Percentiles rank a stretch among this genome's conserved stretches.
phyloP scores from a whole-genome alignment of 1,140 invertebrate genomes.

The Diachasma alloeum region DNA sequence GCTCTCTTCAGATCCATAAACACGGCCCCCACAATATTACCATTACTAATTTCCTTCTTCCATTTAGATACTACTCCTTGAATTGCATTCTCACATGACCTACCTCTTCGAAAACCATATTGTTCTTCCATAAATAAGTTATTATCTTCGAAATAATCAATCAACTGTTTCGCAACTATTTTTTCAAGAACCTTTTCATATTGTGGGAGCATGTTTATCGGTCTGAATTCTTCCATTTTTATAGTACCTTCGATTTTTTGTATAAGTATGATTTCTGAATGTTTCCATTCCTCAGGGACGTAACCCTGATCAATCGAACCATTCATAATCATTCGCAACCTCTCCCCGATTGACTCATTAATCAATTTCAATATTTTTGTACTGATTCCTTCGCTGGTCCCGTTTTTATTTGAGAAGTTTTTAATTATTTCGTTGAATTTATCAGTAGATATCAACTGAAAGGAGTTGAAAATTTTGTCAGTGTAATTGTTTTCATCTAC shows the following conservation, averaged over 20 bases:
- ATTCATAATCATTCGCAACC: no score
- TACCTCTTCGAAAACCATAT: constrained; percentile 25
- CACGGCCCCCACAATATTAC: constrained; percentile 1
- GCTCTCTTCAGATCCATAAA: constrained; percentile 27
- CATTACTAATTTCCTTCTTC: constrained; percentile 5
- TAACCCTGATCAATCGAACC: no score
- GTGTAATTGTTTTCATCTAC: no score
- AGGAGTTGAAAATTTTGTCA: no score
- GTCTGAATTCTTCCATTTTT: no score
- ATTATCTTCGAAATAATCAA: constrained; percentile 19
- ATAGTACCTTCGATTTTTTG: constrained; percentile 32
- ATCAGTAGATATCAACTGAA: no score
- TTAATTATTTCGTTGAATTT: no score
- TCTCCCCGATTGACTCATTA: no score
- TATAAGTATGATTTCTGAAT: constrained; percentile 34
- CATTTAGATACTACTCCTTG: not conserved
- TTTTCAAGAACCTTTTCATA: constrained; percentile 39
- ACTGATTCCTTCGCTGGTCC: no score
- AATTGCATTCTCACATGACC: constrained; percentile 23
- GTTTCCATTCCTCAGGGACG: constrained; percentile 11
- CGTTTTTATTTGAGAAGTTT: no score
- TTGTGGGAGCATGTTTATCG: constrained; percentile 33
- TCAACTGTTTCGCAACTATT: constrained; percentile 30
- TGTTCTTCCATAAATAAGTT: constrained; percentile 20
- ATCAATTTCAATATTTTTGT: no score